phyloP scores from a whole-genome alignment of 2,888 invertebrate species.

The Eutolmus rufibarbis region DNA sequence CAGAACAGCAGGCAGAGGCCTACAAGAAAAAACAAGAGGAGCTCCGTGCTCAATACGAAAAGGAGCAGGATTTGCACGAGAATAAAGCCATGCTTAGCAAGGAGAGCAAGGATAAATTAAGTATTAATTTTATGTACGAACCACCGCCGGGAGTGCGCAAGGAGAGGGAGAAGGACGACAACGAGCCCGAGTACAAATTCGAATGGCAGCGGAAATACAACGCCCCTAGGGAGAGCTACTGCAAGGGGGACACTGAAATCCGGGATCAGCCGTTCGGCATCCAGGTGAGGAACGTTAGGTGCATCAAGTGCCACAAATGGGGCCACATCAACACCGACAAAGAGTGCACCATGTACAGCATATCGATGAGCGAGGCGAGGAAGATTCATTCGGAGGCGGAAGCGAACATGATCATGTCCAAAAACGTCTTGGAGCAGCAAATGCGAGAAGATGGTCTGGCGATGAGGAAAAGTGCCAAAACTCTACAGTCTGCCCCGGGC shows the following conservation, averaged over 20 bases:
- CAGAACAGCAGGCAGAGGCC: conserved; percentile 96
- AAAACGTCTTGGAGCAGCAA: conserved; percentile 80
- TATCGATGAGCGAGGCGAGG: conserved; percentile 82
- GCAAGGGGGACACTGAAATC: conserved; percentile 97
- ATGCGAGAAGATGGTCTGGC: conserved; percentile 92
- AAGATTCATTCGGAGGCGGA: conserved; percentile 71
- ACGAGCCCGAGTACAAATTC: conserved; percentile 97
- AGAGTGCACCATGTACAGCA: conserved; percentile 93
- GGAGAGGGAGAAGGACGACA: conserved; percentile 88
- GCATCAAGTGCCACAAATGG: conserved; percentile 99
- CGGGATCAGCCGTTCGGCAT: conserved; percentile 99
- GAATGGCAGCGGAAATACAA: conserved; percentile 99
- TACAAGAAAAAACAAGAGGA: conserved; percentile 99
- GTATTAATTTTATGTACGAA: conserved; percentile 99
- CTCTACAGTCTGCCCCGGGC: conserved; percentile 66
- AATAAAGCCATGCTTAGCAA: conserved; percentile 97
- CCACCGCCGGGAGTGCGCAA: conserved; percentile 97
- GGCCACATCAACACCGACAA: conserved; percentile 85
- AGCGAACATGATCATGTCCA: conserved; percentile 71
- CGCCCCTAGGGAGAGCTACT: conserved; percentile 97
- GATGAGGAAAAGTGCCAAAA: conserved; percentile 79
- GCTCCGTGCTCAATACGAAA: conserved; percentile 93
- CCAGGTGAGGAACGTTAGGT: conserved; percentile 94
- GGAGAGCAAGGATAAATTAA: conserved; percentile 98
- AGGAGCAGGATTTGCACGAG: conserved; percentile 97